These are phyloP conservation scores for Vulpes lagopus DNA, from an alignment of 2,113 vertebrate species.

Conservation along the genomic window DNA sequence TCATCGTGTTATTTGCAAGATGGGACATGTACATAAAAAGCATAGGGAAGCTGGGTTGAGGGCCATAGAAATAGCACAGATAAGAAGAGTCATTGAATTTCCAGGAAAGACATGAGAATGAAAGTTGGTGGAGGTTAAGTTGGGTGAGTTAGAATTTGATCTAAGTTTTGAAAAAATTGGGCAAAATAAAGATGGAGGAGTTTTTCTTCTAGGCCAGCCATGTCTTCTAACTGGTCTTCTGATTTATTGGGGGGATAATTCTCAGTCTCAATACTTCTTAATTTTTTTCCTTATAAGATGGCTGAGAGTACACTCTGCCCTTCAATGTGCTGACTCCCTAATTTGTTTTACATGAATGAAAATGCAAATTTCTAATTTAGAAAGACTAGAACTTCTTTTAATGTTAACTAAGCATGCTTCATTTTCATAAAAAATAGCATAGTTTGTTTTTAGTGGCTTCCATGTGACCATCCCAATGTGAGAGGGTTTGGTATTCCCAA, in stretches of 20 bases:
- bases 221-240: not conserved
- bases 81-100: not conserved
- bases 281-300: not conserved
- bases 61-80: not conserved
- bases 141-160: not conserved
- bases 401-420: not conserved
- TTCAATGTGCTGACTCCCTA: not conserved
- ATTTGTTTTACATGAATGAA: not conserved
- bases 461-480: not conserved
- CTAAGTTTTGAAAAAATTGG: not conserved
- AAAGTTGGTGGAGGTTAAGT: not conserved
- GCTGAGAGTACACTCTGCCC: not conserved
- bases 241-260: not conserved
- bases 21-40: not conserved
- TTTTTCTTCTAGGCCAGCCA: not conserved
- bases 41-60: not conserved
- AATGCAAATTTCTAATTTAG: not conserved
- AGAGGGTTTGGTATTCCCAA: constrained; percentile 4
- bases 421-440: not conserved
- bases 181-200: not conserved
- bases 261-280: not conserved
- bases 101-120: not conserved
- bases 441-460: not conserved
- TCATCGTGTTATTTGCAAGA: not conserved
- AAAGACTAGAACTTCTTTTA: not conserved